Percentiles rank a stretch among this genome's conserved stretches.
phyloP scores from a whole-genome alignment of 2,797 vertebrate species.

The Cynopterus sphinx region DNA sequence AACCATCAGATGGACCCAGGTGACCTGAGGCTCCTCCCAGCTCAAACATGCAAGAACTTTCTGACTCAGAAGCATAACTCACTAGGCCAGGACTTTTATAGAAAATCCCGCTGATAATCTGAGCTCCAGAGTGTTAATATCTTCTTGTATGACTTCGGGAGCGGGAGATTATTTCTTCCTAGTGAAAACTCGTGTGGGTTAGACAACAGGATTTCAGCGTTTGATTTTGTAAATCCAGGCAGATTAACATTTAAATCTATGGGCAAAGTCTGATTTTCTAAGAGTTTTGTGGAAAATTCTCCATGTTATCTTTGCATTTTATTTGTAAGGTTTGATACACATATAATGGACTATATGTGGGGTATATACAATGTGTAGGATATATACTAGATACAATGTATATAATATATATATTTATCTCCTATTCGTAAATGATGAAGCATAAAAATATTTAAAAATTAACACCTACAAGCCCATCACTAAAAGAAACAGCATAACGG shows the following conservation, averaged over 20 bases:
- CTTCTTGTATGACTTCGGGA: not conserved
- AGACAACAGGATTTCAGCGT: not conserved
- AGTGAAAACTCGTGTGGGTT: not conserved
- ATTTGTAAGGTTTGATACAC: not conserved
- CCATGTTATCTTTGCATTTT: not conserved
- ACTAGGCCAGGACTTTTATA: not conserved
- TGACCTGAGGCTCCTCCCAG: not conserved
- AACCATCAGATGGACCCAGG: not conserved
- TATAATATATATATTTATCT: not conserved
- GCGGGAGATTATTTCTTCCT: not conserved
- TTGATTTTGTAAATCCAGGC: not conserved
- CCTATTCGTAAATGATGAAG: not conserved
- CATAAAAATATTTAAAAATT: not conserved
- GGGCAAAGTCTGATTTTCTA: not conserved
- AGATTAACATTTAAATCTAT: not conserved
- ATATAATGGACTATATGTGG: not conserved
- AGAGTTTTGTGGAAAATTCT: not conserved
- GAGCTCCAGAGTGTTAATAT: not conserved
- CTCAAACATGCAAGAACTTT: not conserved
- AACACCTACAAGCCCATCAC: not conserved
- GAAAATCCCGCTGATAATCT: not conserved
- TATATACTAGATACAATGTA: not conserved
- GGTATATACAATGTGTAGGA: not conserved
- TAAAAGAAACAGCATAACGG: not conserved
- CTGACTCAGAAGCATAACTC: conserved; percentile 6